Evolutionary conservation across 2,113 vertebrate species (phyloP).

Genomic region (Neodontobutis hainanensis): DNA sequence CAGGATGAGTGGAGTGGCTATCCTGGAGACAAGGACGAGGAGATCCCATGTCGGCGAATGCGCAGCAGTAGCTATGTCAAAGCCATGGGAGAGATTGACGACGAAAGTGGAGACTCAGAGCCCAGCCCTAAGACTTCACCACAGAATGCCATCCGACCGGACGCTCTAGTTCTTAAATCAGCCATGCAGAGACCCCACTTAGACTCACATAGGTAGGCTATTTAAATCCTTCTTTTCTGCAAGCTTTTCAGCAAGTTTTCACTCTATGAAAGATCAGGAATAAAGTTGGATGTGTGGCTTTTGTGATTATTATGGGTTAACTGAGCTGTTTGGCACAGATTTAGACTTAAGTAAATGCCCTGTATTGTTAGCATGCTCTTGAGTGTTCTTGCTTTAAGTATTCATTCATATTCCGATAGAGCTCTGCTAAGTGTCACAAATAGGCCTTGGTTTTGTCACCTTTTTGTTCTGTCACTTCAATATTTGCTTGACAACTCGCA

Average conservation of each 20-base stretch:
- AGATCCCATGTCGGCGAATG: constrained; percentile 96
- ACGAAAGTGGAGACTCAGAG: constrained; percentile 96
- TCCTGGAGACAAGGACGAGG: constrained; percentile 89
- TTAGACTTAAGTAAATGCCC: neutral
- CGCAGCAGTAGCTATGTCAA: constrained; percentile 98
- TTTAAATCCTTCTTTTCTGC: neutral
- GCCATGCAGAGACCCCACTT: constrained; percentile 87
- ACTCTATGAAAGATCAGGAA: neutral
- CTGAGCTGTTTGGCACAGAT: neutral
- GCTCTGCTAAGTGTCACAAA: constrained; percentile 25
- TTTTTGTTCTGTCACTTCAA: constrained; percentile 45
- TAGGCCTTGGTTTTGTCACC: constrained; percentile 36
- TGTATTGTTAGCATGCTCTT: constrained; percentile 9
- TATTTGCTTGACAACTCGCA: constrained; percentile 47
- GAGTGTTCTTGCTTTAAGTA: constrained; percentile 1
- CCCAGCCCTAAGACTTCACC: constrained; percentile 92
- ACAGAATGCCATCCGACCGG: constrained; percentile 83
- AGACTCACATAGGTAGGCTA: constrained; percentile 90
- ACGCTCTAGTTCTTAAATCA: constrained; percentile 90
- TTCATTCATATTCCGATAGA: constrained; percentile 5
- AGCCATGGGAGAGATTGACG: constrained; percentile 93
- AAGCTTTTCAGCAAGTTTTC: neutral
- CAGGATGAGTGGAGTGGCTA: constrained; percentile 97
- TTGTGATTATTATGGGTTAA: neutral
- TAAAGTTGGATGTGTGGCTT: too few species aligned